phyloP scores from a whole-genome alignment of 2,888 invertebrate genomes.

The Chalcosyrphus nemorum region DNA sequence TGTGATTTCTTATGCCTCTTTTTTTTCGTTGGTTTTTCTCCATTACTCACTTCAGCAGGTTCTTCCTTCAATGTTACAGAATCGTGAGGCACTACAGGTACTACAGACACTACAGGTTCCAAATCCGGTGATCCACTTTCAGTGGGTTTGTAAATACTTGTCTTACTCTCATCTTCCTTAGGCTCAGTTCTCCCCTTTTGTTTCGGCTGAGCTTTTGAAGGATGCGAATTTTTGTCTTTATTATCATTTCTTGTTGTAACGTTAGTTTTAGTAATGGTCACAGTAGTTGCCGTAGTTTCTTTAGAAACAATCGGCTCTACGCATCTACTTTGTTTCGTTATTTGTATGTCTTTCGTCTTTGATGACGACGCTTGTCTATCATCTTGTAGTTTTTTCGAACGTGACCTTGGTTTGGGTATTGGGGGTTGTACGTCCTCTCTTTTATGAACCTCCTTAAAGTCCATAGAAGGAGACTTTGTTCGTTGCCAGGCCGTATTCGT shows the following conservation, averaged over 20 bases:
- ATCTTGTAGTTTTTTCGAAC: conserved; percentile 73
- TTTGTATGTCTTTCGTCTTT: conserved; percentile 71
- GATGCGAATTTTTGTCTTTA: conserved; percentile 45
- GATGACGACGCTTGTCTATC: conserved; percentile 70
- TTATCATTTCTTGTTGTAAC: conserved; percentile 40
- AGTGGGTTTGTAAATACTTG: neutral
- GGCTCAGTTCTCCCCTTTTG: conserved; percentile 60
- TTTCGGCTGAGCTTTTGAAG: conserved; percentile 36
- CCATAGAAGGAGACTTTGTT: conserved; percentile 78
- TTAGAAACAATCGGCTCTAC: conserved; percentile 62
- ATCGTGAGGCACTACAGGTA: neutral
- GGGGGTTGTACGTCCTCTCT: conserved; percentile 74
- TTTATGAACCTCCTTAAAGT: conserved; percentile 75
- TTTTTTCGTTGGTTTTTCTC: conserved; percentile 81
- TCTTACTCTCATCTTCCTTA: neutral
- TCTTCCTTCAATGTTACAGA: conserved; percentile 1
- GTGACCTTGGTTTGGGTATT: conserved; percentile 59
- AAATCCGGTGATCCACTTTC: neutral
- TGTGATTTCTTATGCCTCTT: conserved; percentile 74
- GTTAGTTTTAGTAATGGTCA: conserved; percentile 28
- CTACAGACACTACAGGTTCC: no score
- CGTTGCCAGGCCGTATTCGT: conserved; percentile 74
- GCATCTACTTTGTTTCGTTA: conserved; percentile 50
- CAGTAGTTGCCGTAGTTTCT: conserved; percentile 53
- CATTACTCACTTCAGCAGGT: conserved; percentile 45